Evolutionary conservation across 2,797 vertebrate genomes (phyloP).

Genomic region (Fundulus diaphanus): DNA sequence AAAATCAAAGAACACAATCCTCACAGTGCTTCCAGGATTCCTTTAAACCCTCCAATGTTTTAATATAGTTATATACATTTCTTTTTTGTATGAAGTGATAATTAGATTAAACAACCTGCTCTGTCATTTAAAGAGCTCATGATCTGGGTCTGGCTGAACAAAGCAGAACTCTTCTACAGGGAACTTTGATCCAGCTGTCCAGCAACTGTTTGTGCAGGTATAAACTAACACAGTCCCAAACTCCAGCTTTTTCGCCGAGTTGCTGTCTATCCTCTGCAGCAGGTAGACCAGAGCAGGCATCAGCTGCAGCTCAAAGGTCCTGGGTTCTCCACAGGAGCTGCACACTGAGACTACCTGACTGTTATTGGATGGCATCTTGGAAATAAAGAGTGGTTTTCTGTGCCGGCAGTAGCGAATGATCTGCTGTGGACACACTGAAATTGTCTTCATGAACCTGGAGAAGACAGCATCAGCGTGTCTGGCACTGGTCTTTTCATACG

Average conservation of each 20-base stretch:
- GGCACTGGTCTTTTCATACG: conserved; percentile 87
- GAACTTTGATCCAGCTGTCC: conserved; percentile 69
- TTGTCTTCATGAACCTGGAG: conserved; percentile 91
- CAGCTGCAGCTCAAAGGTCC: conserved; percentile 92
- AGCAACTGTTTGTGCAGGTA: conserved; percentile 90
- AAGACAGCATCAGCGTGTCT: conserved; percentile 85
- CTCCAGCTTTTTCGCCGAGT: conserved; percentile 81
- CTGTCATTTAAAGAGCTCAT: conserved; percentile 86
- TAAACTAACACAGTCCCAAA: conserved; percentile 91
- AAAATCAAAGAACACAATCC: no score
- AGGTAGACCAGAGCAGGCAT: conserved; percentile 92
- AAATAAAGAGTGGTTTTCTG: conserved; percentile 86
- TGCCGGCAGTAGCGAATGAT: conserved; percentile 89
- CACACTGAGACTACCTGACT: conserved; percentile 72
- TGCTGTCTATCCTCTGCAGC: conserved; percentile 71
- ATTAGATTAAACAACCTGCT: background rate
- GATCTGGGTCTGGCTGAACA: conserved; percentile 91
- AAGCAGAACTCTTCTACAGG: conserved; percentile 87
- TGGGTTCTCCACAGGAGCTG: conserved; percentile 77
- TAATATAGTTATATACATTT: no score
- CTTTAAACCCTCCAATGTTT: no score
- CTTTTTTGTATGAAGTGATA: no score
- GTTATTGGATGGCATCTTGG: conserved; percentile 57
- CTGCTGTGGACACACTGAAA: conserved; percentile 88
- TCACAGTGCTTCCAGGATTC: no score